A percentile compares a stretch with the other conserved stretches of the same genome.
These are phyloP conservation scores for Drosophila grimshawi DNA, from an alignment of 1,140 invertebrate genomes.

Conservation along the genomic window DNA sequence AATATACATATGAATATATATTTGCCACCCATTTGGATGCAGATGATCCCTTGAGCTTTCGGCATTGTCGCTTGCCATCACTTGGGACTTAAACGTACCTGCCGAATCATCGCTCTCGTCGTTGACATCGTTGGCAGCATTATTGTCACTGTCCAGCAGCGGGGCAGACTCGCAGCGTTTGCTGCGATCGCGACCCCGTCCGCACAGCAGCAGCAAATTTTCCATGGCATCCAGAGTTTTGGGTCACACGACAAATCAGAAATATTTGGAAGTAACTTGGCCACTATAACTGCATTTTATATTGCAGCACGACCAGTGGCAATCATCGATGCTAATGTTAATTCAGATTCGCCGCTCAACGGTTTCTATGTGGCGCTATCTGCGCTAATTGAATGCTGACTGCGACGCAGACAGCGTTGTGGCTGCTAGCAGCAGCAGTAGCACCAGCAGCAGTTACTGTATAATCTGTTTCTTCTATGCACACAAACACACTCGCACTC, in stretches of 20 bases:
- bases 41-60: background rate
- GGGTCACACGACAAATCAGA: background rate
- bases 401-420: constrained; percentile 3
- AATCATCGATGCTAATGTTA: constrained; percentile 2
- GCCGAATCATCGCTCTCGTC: constrained; percentile 15
- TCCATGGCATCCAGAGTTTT: constrained; percentile 37
- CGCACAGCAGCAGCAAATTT: constrained; percentile 22
- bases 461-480: constrained; percentile 30
- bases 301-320: background rate
- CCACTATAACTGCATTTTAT: constrained; percentile 25
- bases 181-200: constrained; percentile 14
- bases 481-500: constrained; percentile 1
- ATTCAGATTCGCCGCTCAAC: constrained; percentile 23
- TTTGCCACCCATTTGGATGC: background rate
- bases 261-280: constrained; percentile 4
- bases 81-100: constrained; percentile 48
- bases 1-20: background rate
- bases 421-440: background rate
- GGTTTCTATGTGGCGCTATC: constrained; percentile 36
- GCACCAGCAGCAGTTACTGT: constrained; percentile 10
- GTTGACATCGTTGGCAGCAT: constrained; percentile 10
- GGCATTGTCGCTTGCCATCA: background rate
- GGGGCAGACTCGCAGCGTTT: constrained; percentile 46
- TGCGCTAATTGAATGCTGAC: constrained; percentile 36
- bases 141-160: constrained; percentile 48